Base-by-base conservation (phyloP, 1,140 invertebrate species). In the Tenebrio molitor region DNA sequence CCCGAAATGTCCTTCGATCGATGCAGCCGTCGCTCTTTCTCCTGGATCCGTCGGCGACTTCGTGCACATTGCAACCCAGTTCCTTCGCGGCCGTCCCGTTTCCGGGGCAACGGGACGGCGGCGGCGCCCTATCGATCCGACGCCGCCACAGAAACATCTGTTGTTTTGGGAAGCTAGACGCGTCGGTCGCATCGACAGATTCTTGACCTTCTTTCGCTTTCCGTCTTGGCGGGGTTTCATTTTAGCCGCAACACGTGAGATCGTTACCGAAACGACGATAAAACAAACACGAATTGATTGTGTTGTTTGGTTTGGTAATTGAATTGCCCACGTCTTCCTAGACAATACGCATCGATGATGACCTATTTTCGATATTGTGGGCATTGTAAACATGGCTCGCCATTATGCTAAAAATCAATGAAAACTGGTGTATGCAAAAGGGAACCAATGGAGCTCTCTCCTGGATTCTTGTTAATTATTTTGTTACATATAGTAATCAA, bases 141-240 rank as follows among this genome's bases (percentile, higher is more conserved):
- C 65, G 12, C 36, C n/a, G 8, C 14, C 34, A 33, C n/a, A n/a
- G 17, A 66, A 66, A 66, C 64, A 66, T 66, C 64, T 66, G 64
- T 66, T 65, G 33, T 12, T 36, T 41, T 44, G 64, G 29, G 4
- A 33, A 39, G 2, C 23, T 25, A 17, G 42, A 25, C 62, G 39
- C 33, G 44, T 21, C n/a, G n/a, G n/a, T n/a, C 50, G 50, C 42
- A 17, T 46, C 42, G 15, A 29, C 21, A 34, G 58, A 44, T 44
- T 68, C 39, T 68, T 68, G 65, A 68, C 65, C 65, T 66, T 66
- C 42, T 66, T 44, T 66, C 63, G 41, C 63, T 42, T 65, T 65
- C 34, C 39, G 8, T 15, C 33, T 25, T 58, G n/a, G 21, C 4
- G 23, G 23, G 23, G 50, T 39, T 39, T 39, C 36, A 7, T 39